Evolutionary conservation across 2,888 invertebrate genomes (phyloP).

Genomic region (Nipponacmea schrenckii): DNA sequence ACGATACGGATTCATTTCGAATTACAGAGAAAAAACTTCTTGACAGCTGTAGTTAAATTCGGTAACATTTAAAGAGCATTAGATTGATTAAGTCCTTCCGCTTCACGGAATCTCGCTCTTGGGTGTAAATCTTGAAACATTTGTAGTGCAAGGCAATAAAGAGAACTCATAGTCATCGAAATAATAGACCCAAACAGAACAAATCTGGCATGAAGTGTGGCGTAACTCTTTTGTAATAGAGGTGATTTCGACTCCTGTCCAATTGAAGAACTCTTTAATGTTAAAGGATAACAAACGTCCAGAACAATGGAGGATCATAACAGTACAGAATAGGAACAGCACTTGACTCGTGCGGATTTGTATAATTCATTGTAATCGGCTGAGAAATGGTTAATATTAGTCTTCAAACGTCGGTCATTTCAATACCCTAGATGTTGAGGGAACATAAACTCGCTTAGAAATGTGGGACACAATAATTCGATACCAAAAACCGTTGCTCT

Average conservation of each 20-base stretch:
- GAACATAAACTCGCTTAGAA: neutral
- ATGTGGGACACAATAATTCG: neutral
- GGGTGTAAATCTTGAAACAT: conserved; percentile 6
- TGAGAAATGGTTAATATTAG: too few relatives aligned
- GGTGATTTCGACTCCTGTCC: conserved; percentile 2
- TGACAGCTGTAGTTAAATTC: conserved; percentile 7
- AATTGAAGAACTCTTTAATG: neutral
- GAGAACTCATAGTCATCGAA: neutral
- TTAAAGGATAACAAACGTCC: neutral
- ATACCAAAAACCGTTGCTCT: neutral
- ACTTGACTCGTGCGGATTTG: neutral
- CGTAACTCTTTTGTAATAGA: conserved; percentile 8
- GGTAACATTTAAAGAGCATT: conserved; percentile 8
- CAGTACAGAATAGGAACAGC: neutral
- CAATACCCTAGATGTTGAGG: neutral
- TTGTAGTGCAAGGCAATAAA: conserved; percentile 6
- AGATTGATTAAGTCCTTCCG: conserved; percentile 4
- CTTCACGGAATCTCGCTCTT: conserved; percentile 1
- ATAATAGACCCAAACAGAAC: conserved; percentile 9
- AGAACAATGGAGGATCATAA: neutral
- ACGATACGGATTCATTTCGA: too few relatives aligned
- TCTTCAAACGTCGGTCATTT: too few relatives aligned
- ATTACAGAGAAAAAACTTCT: neutral
- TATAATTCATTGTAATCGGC: conserved; percentile 3
- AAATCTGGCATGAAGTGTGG: conserved; percentile 9